phyloP scores from a whole-genome alignment of 2,113 vertebrate species.

The Fulmarus glacialis region DNA sequence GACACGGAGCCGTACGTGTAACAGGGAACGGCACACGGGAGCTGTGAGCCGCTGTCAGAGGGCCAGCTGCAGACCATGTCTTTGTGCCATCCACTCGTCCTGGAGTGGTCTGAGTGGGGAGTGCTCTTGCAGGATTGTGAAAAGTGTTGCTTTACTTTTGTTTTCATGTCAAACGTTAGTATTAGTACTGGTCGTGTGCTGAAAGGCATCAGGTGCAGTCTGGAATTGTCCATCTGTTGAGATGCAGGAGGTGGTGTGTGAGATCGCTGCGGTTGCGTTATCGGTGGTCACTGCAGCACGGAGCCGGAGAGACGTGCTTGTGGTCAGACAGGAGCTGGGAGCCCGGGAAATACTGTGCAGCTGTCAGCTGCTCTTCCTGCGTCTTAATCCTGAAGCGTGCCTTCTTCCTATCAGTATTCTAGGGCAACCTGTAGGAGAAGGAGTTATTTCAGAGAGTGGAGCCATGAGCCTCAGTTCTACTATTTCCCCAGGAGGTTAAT shows the following conservation, averaged over 20 bases:
- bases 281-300: not conserved
- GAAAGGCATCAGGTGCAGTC: not conserved
- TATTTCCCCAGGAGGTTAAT: not conserved
- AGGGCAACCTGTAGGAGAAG: not conserved
- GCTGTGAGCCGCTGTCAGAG: not conserved
- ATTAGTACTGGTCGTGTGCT: not conserved
- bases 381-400: not conserved
- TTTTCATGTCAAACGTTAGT: not conserved
- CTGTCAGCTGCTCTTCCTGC: not conserved
- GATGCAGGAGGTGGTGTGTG: not conserved
- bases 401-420: not conserved
- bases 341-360: rapidly evolving
- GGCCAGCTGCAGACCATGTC: not conserved
- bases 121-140: not conserved
- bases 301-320: rapidly evolving
- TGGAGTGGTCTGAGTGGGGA: not conserved
- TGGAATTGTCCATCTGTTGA: rapidly evolving
- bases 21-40: rapidly evolving
- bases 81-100: rapidly evolving
- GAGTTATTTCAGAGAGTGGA: not conserved
- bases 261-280: not conserved
- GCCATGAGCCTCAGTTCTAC: not conserved
- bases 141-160: not conserved
- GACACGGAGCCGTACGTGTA: rapidly evolving
- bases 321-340: not conserved